phyloP scores from a whole-genome alignment of 2,797 vertebrate species.

The Molossus alvarezi region DNA sequence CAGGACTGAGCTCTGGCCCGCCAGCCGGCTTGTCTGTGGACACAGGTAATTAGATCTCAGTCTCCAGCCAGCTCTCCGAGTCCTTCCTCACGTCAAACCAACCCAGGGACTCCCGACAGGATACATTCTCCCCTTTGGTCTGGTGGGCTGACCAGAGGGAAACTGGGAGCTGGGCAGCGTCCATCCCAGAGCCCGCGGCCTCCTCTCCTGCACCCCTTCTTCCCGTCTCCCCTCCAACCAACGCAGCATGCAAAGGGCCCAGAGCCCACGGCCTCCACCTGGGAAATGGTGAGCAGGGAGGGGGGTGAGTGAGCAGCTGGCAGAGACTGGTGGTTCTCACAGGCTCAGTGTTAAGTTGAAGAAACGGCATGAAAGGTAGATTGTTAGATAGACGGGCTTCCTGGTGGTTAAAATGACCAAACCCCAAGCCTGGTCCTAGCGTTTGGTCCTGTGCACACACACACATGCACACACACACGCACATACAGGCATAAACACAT shows the following conservation, averaged over 20 bases:
- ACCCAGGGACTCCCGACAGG: not conserved
- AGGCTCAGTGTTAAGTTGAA: not conserved
- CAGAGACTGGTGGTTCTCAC: not conserved
- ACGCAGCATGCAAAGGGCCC: not conserved
- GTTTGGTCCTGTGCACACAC: fast-evolving
- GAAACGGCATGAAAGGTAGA: fast-evolving
- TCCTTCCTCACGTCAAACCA: not conserved
- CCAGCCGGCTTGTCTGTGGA: not conserved
- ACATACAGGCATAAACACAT: too few species aligned
- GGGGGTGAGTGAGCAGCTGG: not conserved
- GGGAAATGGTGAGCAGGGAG: not conserved
- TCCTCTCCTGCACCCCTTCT: not conserved
- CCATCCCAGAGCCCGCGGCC: not conserved
- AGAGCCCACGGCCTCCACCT: not conserved
- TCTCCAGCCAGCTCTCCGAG: not conserved
- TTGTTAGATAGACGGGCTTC: not conserved
- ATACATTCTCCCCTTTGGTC: not conserved
- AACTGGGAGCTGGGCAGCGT: not conserved
- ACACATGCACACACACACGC: too few species aligned
- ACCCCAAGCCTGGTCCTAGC: not conserved
- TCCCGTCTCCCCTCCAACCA: not conserved
- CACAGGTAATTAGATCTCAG: not conserved
- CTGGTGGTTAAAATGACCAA: not conserved
- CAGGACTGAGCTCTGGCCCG: not conserved
- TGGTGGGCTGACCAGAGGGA: fast-evolving